Evolutionary conservation across 2,113 vertebrate species (phyloP).

Genomic region (Cyprinodon brontotheroides): DNA sequence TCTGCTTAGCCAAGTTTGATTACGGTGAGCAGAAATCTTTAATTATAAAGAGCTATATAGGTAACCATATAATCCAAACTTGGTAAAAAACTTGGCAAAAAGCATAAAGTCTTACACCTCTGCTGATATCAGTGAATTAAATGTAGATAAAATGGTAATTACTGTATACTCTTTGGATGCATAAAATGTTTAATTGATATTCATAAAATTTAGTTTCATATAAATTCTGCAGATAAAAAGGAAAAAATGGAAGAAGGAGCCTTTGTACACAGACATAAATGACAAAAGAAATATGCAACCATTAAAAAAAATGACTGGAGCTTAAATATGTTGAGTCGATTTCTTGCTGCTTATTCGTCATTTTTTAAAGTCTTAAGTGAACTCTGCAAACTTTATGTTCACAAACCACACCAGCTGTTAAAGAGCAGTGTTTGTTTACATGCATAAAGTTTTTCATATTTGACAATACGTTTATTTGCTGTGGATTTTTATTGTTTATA

Average conservation of each 20-base stretch:
- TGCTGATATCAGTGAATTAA: neutral
- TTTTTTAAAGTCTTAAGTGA: neutral
- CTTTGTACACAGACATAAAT: neutral
- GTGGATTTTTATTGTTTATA: neutral
- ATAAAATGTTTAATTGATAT: neutral
- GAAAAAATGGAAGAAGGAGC: neutral
- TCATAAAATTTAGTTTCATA: neutral
- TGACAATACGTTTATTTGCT: neutral
- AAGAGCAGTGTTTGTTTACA: neutral
- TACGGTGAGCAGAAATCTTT: constrained; percentile 80
- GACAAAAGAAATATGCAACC: neutral
- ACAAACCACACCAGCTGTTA: neutral
- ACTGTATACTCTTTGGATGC: neutral
- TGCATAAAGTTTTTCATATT: neutral
- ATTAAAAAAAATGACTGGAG: too few relatives aligned
- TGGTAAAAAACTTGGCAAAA: neutral
- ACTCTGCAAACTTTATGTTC: too few relatives aligned
- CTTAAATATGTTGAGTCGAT: neutral
- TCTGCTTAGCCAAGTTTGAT: constrained; percentile 91
- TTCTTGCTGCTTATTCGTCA: neutral
- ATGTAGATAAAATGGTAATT: neutral
- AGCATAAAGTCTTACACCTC: neutral
- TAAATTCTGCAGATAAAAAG: neutral
- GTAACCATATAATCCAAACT: neutral
- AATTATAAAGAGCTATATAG: neutral